phyloP scores from a whole-genome alignment of 2,888 invertebrate genomes.

The Parnassius smintheus region DNA sequence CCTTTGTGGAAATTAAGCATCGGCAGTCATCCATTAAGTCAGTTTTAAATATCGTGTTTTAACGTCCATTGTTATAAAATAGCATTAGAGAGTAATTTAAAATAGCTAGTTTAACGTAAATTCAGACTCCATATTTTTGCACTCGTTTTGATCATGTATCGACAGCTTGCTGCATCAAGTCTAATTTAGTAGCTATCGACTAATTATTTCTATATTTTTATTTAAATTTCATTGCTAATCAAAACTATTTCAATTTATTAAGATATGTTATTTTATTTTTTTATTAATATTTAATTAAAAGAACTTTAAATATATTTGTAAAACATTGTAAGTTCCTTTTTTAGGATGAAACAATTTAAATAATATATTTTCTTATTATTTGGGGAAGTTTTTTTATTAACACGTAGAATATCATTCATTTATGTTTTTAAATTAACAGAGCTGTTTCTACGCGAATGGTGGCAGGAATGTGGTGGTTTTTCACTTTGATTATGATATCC shows the following conservation, averaged over 20 bases:
- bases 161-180: constrained; percentile 80
- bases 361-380: too few relatives aligned
- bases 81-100: constrained; percentile 57
- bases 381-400: too few relatives aligned
- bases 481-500: constrained; percentile 96
- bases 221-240: background rate
- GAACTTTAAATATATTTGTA: too few relatives aligned
- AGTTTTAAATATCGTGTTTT: constrained; percentile 60
- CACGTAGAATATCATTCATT: too few relatives aligned
- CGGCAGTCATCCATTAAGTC: constrained; percentile 62
- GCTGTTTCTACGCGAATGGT: constrained; percentile 94
- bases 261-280: too few relatives aligned
- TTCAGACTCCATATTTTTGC: background rate
- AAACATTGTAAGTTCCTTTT: too few relatives aligned
- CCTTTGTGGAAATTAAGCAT: constrained; percentile 76
- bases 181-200: constrained; percentile 37
- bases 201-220: constrained; percentile 30
- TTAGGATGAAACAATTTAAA: too few relatives aligned
- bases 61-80: constrained; percentile 59
- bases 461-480: constrained; percentile 98
- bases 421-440: constrained; percentile 61
- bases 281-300: too few relatives aligned
- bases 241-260: constrained; percentile 8
- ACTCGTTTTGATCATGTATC: constrained; percentile 61
- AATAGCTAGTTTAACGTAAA: constrained; percentile 55